Evolutionary conservation across 2,113 vertebrate species (phyloP), one percentile per base, ranked within the genome.

Genomic region (Halichoerus grypus): DNA sequence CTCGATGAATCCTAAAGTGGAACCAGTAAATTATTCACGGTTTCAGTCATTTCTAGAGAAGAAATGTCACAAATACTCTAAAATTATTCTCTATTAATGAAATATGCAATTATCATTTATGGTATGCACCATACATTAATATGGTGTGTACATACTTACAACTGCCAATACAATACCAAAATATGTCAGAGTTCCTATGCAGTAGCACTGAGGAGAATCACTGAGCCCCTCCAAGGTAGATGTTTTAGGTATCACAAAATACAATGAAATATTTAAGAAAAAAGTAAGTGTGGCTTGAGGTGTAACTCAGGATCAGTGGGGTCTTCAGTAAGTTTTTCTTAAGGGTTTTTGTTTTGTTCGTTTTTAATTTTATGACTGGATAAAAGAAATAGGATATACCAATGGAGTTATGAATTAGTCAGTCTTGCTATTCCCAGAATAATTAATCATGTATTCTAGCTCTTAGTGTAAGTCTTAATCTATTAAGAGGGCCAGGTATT

Each of bases 1-100:
- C 53, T 53, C 72, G n/a, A 95, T 92, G 57, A 96, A 46, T 80
- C 61, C 63, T 51, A 88, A 97, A 97, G 82, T 61, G 46, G 8
- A 42, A 51, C 13, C 18, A 83, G 61, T 33, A 96, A 85, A 92
- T 93, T 94, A 53, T 31, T 90, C 14, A 74, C 15, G 89, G 53
- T 24, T 90, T 96, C n/a, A 59, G 59, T 79, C 39, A 93, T 92
- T 95, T 81, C 61, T 79, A 72, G 51, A 63, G 65, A 83, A 95
- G n/a, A 51, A 91, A 89, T 85, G 6, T 72, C 31, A 33, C 18
- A 82, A 85, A 28, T 36, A 88, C 0, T 74, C 18, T 57, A 51
- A 91, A 82, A 76, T 14, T 42, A 71, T 74, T 85, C 46, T 67
- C 49, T 83, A 72, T 51, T 96, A 87, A 74, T 95, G n/a, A 94